These are phyloP conservation scores for Artibeus lituratus DNA, from an alignment of 2,797 vertebrate genomes.

Conservation along the genomic window DNA sequence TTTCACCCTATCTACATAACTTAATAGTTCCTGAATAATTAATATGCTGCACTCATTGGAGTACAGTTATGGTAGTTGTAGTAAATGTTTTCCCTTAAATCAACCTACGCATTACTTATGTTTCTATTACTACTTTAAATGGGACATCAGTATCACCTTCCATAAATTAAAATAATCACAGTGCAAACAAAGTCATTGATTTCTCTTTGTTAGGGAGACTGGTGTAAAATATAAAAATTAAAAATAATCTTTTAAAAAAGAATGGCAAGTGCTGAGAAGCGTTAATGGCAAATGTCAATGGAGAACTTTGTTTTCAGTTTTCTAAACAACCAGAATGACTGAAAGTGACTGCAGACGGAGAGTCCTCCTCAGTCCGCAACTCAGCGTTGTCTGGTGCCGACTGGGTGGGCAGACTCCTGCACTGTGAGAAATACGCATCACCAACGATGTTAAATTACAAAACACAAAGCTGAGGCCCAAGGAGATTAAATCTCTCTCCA, in stretches of 20 bases:
- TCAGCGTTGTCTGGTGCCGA: background rate
- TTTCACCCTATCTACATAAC: background rate
- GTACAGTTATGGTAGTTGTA: background rate
- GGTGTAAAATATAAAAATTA: background rate
- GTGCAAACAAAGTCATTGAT: background rate
- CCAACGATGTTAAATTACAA: background rate
- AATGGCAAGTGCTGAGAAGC: background rate
- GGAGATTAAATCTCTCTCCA: background rate
- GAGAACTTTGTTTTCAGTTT: background rate
- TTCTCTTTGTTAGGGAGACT: background rate
- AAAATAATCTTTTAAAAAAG: background rate
- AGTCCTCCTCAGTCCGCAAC: background rate
- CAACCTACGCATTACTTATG: background rate
- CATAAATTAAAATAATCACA: constrained; percentile 2
- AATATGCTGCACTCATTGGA: background rate
- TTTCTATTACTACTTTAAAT: background rate
- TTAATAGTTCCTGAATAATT: background rate
- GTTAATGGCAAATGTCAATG: background rate
- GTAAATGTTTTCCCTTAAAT: constrained; percentile 37
- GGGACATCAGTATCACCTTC: background rate
- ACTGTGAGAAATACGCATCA: background rate
- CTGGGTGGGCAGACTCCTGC: background rate
- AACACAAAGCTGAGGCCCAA: background rate
- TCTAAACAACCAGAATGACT: background rate
- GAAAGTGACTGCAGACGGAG: background rate